phyloP scores from a whole-genome alignment of 2,797 vertebrate genomes.

The Diplodus sargus region DNA sequence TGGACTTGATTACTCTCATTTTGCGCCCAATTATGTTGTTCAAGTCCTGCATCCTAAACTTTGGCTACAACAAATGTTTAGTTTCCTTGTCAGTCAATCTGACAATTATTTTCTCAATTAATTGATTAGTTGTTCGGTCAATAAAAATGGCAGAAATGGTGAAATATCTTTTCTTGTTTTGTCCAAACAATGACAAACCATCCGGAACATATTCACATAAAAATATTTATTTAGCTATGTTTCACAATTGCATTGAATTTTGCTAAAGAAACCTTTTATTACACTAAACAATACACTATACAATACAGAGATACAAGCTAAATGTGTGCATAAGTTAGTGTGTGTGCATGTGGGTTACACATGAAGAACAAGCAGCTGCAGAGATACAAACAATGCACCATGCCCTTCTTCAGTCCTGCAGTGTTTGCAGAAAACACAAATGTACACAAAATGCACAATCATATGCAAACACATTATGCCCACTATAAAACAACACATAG shows the following conservation, averaged over 20 bases:
- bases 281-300: background rate
- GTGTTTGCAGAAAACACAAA: slow-evolving; percentile 30
- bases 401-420: background rate
- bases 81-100: too few species aligned
- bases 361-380: background rate
- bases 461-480: slow-evolving; percentile 10
- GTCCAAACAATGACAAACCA: too few species aligned
- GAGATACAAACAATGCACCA: slow-evolving; percentile 16
- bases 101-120: too few species aligned
- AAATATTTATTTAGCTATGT: background rate
- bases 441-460: slow-evolving; percentile 13
- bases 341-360: background rate
- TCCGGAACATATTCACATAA: too few species aligned
- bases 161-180: too few species aligned
- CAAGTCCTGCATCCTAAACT: background rate
- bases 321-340: background rate
- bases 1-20: too few species aligned
- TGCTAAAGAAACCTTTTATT: background rate
- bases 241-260: background rate
- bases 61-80: too few species aligned
- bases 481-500: slow-evolving; percentile 31
- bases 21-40: too few species aligned
- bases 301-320: background rate
- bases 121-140: too few species aligned
- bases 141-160: too few species aligned